A percentile compares a stretch with the other conserved stretches of the same genome.
phyloP scores from a whole-genome alignment of 1,140 invertebrate genomes.

The Andricus grossulariae region DNA sequence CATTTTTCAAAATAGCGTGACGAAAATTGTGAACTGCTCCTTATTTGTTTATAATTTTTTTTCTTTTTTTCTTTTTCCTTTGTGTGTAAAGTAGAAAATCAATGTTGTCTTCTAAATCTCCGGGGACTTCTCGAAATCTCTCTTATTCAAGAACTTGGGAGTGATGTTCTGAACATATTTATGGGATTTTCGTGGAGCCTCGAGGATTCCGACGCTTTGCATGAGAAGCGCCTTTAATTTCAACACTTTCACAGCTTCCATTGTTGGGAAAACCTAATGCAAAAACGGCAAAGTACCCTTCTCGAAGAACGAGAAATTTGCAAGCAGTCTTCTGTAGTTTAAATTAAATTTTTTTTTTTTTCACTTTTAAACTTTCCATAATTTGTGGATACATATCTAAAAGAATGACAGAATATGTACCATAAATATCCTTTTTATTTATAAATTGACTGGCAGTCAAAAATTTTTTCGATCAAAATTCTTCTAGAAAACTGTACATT shows the following conservation, averaged over 20 bases:
- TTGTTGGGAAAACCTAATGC: constrained; percentile 28
- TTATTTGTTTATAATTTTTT: not conserved
- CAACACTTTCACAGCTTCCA: constrained; percentile 18
- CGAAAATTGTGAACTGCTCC: not conserved
- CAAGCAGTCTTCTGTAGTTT: not conserved
- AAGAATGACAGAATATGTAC: no score
- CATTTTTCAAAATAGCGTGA: no score
- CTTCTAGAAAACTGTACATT: no score
- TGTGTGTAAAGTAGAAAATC: not conserved
- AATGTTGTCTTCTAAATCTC: not conserved
- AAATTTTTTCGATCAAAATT: no score
- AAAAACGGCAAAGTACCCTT: not conserved
- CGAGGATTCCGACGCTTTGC: constrained; percentile 25
- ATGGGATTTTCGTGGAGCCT: constrained; percentile 15
- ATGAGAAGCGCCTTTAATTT: constrained; percentile 29
- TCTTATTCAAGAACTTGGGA: constrained; percentile 15
- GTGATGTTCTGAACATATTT: constrained; percentile 31
- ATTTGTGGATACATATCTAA: no score
- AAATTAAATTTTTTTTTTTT: not conserved
- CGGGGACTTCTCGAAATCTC: not conserved
- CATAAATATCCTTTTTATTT: no score
- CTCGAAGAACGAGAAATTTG: not conserved
- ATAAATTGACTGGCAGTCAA: no score
- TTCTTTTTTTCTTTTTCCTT: not conserved
- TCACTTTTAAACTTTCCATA: not conserved